Base-by-base conservation (phyloP, 2,797 vertebrate species). In the Antennarius maculatus region DNA sequence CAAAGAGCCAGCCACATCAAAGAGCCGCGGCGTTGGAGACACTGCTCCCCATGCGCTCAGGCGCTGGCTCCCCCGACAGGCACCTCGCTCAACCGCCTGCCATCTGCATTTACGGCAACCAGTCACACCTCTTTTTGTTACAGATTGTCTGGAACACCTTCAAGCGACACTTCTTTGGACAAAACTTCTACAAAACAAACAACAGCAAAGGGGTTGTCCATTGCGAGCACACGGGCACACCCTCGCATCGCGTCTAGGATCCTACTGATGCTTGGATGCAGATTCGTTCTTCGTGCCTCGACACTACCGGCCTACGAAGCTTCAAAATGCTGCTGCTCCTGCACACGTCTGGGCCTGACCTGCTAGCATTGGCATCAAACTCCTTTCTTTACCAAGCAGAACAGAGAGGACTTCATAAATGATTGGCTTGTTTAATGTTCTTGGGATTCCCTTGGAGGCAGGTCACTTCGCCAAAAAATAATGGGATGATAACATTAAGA, bases 1-100 rank as follows among this genome's bases (percentile, higher is more conserved):
- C 84, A 91, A 90, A 90, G 87, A 63, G 69, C 9, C 31, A 71
- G 76, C 82, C 84, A 90, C 86, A 90, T 92, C 83, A 93, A 92
- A 92, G 90, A 57, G 58, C 15, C 28, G 42, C 69, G 15, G 54
- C 71, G 47, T 51, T 34, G 17, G 79, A 74, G 89, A 86, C 76
- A 79, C 27, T 61, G 71, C 77, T 82, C 37, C 69, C 66, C 42
- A 5, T 54, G 58, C 43, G 63, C 58, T 62, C 7, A 7, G 27
- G 59, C 10, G 29, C 77, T 54, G 72, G 74, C 79, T 54, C 23
- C 73, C 65, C 70, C 77, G 71, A 76, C 83, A 81, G 81, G 55
- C 83, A 85, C 70, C 69, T 79, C 81, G n/a, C 71, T 76, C 78
- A 77, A 66, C 58, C 80, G 69, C 85, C 82, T 85, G 84, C 72